Evolutionary conservation across 1,140 invertebrate species (phyloP).

Genomic region (Dryas iulia): DNA sequence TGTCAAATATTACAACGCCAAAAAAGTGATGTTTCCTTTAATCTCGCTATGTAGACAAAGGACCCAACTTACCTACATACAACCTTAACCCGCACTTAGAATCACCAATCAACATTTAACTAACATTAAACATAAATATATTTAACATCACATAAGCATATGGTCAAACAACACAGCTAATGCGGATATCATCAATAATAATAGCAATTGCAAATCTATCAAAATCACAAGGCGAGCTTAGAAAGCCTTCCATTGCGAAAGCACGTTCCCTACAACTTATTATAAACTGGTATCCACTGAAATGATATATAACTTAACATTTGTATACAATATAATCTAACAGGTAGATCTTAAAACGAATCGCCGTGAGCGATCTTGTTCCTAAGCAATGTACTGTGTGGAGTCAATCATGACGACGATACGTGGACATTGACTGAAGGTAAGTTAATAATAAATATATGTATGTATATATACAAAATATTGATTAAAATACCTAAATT

Average conservation of each 20-base stretch:
- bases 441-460: too few species aligned
- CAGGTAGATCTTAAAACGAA: not conserved
- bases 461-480: too few species aligned
- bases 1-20: too few species aligned
- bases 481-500: too few species aligned
- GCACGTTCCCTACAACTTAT: not conserved
- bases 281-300: not conserved
- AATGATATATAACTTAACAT: slow-evolving; percentile 1
- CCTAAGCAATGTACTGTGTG: not conserved
- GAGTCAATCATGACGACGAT: not conserved
- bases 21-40: too few species aligned
- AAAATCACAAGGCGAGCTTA: not conserved
- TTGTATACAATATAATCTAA: slow-evolving; percentile 1
- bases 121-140: not conserved
- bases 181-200: not conserved
- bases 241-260: not conserved
- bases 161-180: not conserved
- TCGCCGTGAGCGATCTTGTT: not conserved
- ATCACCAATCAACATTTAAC: not conserved
- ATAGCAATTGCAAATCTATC: not conserved
- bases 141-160: not conserved
- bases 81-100: not conserved
- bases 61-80: too few species aligned
- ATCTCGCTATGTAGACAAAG: too few species aligned
- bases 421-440: not conserved